Percentiles rank a stretch among this genome's conserved stretches.
phyloP scores from a whole-genome alignment of 2,888 invertebrate species.

The Lomographa bimaculata region DNA sequence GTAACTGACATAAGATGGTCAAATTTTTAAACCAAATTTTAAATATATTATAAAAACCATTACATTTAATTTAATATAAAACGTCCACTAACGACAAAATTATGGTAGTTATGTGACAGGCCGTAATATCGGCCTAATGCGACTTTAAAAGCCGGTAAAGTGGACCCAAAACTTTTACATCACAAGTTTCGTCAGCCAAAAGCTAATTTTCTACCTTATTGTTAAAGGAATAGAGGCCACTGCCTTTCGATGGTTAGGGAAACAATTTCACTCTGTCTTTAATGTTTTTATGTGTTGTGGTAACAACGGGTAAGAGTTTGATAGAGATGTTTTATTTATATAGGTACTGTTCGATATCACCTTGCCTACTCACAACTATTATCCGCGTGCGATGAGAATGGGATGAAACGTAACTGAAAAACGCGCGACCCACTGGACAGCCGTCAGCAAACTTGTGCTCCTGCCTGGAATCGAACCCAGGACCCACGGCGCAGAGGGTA shows the following conservation, averaged over 20 bases:
- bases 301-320: no score
- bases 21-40: slow-evolving; percentile 7
- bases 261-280: slow-evolving; percentile 17
- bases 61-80: slow-evolving; percentile 23
- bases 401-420: no score
- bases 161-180: slow-evolving; percentile 34
- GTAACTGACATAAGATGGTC: no score
- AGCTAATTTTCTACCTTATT: slow-evolving; percentile 23
- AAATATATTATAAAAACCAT: slow-evolving; percentile 15
- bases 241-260: slow-evolving; percentile 7
- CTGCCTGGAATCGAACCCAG: no score
- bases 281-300: slow-evolving; percentile 20
- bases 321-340: no score
- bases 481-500: no score
- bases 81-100: slow-evolving; percentile 31
- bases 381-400: no score
- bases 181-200: slow-evolving; percentile 6
- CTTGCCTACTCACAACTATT: no score
- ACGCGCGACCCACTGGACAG: no score
- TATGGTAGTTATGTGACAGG: slow-evolving; percentile 33
- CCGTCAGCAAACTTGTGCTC: no score
- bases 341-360: no score
- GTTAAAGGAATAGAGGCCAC: slow-evolving; percentile 26
- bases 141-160: slow-evolving; percentile 36
- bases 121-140: slow-evolving; percentile 38